Conservation (phyloP, 2,797 vertebrate genomes). For the Liasis olivaceus region DNA sequence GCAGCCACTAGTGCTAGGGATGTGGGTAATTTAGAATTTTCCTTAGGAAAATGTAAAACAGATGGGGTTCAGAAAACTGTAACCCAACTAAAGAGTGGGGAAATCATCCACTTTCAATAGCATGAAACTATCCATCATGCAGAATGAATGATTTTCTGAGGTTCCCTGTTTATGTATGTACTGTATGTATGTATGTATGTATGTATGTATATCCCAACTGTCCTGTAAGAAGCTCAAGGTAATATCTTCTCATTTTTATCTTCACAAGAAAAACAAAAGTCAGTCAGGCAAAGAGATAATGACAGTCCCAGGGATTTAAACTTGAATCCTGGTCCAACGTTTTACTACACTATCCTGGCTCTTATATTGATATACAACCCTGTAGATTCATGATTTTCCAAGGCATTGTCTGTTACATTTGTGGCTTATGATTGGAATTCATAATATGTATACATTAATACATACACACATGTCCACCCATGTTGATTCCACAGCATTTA, state of each 20-base stretch:
- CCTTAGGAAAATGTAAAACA: not conserved
- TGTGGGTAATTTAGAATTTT: no score
- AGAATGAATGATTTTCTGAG: not conserved
- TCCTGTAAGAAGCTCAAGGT: not conserved
- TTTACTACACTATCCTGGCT: no score
- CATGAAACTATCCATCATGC: not conserved
- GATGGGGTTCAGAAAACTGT: not conserved
- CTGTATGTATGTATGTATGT: no score
- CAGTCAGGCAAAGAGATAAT: no score
- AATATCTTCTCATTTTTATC: not conserved
- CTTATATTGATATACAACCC: no score
- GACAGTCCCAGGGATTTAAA: no score
- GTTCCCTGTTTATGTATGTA: not conserved
- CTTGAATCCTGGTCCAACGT: not conserved
- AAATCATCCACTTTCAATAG: not conserved
- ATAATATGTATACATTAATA: not conserved
- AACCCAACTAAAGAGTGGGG: not conserved
- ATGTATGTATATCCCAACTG: not conserved
- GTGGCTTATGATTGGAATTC: not conserved
- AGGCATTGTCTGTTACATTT: not conserved
- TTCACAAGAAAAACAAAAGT: not conserved
- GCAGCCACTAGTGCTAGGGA: no score
- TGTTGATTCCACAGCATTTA: no score
- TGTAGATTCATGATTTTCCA: not conserved
- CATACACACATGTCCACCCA: no score